A percentile compares a stretch with the other conserved stretches of the same genome.
Evolutionary conservation across 2,888 invertebrate genomes (phyloP).

Genomic region (Meiosimyza decipiens): DNA sequence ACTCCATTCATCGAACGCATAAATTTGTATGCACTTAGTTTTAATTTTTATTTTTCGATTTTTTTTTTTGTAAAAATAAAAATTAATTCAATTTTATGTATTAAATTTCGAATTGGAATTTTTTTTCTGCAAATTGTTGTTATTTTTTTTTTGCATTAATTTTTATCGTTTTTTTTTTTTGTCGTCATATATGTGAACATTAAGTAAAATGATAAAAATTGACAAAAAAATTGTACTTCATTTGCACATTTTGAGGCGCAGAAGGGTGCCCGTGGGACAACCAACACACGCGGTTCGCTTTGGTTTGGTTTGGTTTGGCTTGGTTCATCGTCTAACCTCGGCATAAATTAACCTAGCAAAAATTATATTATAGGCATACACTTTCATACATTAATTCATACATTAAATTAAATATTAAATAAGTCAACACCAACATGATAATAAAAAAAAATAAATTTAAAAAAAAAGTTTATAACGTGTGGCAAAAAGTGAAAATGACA

Average conservation of each 20-base stretch:
- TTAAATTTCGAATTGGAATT: constrained; percentile 14
- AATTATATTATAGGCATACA: constrained; percentile 20
- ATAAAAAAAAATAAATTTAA: constrained; percentile 20
- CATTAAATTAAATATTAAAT: constrained; percentile 20
- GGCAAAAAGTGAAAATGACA: constrained; percentile 13
- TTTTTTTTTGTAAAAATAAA: not conserved
- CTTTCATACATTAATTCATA: constrained; percentile 25
- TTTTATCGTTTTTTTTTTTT: constrained; percentile 16
- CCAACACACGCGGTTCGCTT: not conserved
- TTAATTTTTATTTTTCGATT: constrained; percentile 7
- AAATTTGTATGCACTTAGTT: no score
- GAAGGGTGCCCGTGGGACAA: not conserved
- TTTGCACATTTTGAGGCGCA: constrained; percentile 30
- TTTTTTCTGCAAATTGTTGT: not conserved
- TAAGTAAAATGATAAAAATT: not conserved
- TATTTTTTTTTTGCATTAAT: constrained; percentile 15
- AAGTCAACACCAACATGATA: constrained; percentile 26
- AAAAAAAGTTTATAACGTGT: not conserved
- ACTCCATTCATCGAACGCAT: no score
- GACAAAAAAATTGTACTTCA: constrained; percentile 16
- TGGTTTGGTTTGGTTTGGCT: constrained; percentile 21
- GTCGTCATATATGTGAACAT: not conserved
- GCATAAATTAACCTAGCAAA: constrained; percentile 40
- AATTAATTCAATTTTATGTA: constrained; percentile 28
- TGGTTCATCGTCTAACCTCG: constrained; percentile 38